These are phyloP conservation scores for Dermolepida albohirtum DNA, from an alignment of 2,888 invertebrate genomes.

Conservation along the genomic window DNA sequence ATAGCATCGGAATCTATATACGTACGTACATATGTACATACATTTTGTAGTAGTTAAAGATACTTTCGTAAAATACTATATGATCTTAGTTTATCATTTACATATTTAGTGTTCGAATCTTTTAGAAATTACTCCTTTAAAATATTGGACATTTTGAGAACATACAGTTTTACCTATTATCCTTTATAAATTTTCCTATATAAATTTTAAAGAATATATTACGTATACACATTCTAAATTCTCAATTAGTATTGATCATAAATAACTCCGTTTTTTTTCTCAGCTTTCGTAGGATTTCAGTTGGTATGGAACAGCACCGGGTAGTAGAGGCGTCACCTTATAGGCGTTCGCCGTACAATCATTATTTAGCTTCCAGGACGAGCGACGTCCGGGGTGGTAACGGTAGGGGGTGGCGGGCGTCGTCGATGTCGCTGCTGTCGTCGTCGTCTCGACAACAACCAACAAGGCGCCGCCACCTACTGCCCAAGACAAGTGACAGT, in stretches of 20 bases:
- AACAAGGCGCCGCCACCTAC: slow-evolving; percentile 58
- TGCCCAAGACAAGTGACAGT: slow-evolving; percentile 63
- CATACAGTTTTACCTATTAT: too few relatives aligned
- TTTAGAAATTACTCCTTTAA: too few relatives aligned
- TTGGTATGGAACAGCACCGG: slow-evolving; percentile 17
- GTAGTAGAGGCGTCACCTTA: slow-evolving; percentile 31
- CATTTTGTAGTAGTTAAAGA: too few relatives aligned
- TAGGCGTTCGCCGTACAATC: slow-evolving; percentile 34
- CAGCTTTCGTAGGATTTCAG: slow-evolving; percentile 26
- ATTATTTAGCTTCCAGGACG: slow-evolving; percentile 37
- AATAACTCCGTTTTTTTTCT: slow-evolving; percentile 7
- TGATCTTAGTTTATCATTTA: too few relatives aligned
- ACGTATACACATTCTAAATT: background rate
- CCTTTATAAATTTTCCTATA: too few relatives aligned
- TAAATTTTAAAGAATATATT: too few relatives aligned
- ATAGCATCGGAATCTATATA: background rate
- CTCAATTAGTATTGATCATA: slow-evolving; percentile 31
- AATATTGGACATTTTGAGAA: background rate
- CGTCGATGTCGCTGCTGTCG: slow-evolving; percentile 23
- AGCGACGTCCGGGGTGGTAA: slow-evolving; percentile 35
- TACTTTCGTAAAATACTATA: too few relatives aligned
- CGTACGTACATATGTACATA: background rate
- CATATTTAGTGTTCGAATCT: background rate
- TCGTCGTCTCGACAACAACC: slow-evolving; percentile 37
- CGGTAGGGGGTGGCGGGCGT: slow-evolving; percentile 24